Evolutionary conservation across 2,113 vertebrate species (phyloP).

Genomic region (Sylvia atricapilla): DNA sequence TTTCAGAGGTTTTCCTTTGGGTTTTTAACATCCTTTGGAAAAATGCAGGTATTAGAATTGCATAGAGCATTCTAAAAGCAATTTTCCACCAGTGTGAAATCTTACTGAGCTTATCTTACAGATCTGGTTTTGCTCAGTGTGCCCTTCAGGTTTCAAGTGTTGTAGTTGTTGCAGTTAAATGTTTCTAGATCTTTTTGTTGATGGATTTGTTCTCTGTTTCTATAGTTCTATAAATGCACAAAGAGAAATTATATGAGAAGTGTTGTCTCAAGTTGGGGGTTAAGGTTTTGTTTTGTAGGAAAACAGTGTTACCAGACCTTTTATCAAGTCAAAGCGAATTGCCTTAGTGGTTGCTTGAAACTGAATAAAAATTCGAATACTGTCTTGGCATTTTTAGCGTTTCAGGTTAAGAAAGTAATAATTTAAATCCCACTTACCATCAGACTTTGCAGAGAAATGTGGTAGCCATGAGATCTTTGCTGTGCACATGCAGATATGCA

Average conservation of each 20-base stretch:
- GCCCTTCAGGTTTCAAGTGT: not conserved
- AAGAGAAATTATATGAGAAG: not conserved
- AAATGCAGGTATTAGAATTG: not conserved
- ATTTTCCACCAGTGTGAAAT: not conserved
- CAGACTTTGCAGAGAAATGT: not conserved
- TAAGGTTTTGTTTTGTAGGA: not conserved
- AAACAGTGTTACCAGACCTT: not conserved
- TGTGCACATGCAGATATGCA: not conserved
- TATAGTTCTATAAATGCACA: not conserved
- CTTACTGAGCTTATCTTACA: not conserved
- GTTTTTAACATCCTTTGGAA: not conserved
- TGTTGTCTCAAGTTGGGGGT: not conserved
- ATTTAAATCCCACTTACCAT: not conserved
- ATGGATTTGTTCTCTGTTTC: not conserved
- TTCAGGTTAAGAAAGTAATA: not conserved
- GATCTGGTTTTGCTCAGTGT: not conserved
- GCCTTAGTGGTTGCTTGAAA: not conserved
- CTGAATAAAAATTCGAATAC: not conserved
- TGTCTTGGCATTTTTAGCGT: not conserved
- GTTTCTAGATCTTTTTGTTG: not conserved
- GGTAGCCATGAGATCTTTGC: not conserved
- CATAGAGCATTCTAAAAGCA: not conserved
- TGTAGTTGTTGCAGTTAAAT: not conserved
- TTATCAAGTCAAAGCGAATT: not conserved
- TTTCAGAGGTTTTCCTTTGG: not conserved